Base-by-base conservation (phyloP, 2,888 invertebrate species). In the Penaeus monodon region DNA sequence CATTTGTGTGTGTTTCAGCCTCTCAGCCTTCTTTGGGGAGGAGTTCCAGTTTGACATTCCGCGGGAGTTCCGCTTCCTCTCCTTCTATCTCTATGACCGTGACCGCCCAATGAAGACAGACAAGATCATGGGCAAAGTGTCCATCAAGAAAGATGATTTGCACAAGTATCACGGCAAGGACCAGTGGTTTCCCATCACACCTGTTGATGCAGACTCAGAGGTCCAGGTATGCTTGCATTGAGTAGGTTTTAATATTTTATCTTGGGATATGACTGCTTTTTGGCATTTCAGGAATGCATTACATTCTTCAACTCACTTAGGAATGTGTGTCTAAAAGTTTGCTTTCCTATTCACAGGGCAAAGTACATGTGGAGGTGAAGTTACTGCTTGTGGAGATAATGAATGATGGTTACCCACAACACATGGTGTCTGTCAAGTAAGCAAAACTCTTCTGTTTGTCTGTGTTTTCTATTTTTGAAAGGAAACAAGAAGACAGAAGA, bases 41-140 rank as follows among this genome's bases (percentile, higher is more conserved):
- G 97, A 97, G 93, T 97, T 97, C 93, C 96, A 97, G 92, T 97
- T 97, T 92, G 97, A 97, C 93, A 96, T 98, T 91, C 97, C 98
- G 81, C 94, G 97, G 91, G 95, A 96, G 92, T 98, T 98, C 93
- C 95, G 97, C 91, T 96, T 96, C 93, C 94, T 98, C 89, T 96
- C 96, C 91, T 95, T 97, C 91, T 97, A 97, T 93, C 95, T 97
- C 91, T 96, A 96, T 93, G 97, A 97, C 92, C 94, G 96, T 90
- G 97, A 97, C 93, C 94, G 95, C 90, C 96, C 96, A 91, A 94
- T 96, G 92, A 96, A 96, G 92, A 96, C 96, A 92, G 96, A 97
- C 92, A 96, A 96, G 93, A 92, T 92, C 20, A 93, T 96, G 91
- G 96, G 96, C 68, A 96, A 96, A 92, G 97, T 97, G 90, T 96